Evolutionary conservation across 2,888 invertebrate genomes (phyloP), one percentile per base, ranked within the genome.

Genomic region (Pinctada fucata): DNA sequence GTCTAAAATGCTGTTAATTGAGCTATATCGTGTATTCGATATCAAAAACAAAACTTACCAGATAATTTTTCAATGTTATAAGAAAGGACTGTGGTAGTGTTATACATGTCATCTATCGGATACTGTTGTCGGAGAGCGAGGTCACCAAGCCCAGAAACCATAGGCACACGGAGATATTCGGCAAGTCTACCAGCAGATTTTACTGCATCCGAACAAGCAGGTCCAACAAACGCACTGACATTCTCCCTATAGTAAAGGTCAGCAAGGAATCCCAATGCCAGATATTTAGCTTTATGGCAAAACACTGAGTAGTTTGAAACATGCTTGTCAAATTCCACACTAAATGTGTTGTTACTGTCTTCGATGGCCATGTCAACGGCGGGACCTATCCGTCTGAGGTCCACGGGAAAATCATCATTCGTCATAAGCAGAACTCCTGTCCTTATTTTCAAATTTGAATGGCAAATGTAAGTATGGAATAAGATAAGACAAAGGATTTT

Each of bases 91-190:
- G 86, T 85, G 6, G 83, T 72, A 2, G 82, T 81, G 8, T 79
- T 76, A 66, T 82, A 86, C 83, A 84, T 85, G 50, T 85, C 81
- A 3, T 77, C 73, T 2, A 77, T 68, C 1, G 47, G 10, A 45
- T 68, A 68, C 8, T 77, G 79, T 10, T 78, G 71, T 66, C 85
- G 47, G 2, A 84, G 68, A 4, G 84, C 75, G 3, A 87, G 75
- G 50, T 87, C 86, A 2, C 86, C 86, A 2, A 87, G 78, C 6
- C 86, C 86, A 4, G 84, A 83, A 2, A 87, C 81, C 81, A 85
- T 81, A 0, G 86, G 86, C 47, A 85, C 48, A n/a, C 78, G 65
- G 1, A 85, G 51, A 66, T 83, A 83, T 31, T 84, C 81, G 0
- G 86, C 86, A 48, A 87, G 75, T 3, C 83, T 76, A 8, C 84